Percentiles rank a stretch among this genome's conserved stretches.
Conservation (phyloP, 2,797 vertebrate genomes). For the Anniella stebbinsi region DNA sequence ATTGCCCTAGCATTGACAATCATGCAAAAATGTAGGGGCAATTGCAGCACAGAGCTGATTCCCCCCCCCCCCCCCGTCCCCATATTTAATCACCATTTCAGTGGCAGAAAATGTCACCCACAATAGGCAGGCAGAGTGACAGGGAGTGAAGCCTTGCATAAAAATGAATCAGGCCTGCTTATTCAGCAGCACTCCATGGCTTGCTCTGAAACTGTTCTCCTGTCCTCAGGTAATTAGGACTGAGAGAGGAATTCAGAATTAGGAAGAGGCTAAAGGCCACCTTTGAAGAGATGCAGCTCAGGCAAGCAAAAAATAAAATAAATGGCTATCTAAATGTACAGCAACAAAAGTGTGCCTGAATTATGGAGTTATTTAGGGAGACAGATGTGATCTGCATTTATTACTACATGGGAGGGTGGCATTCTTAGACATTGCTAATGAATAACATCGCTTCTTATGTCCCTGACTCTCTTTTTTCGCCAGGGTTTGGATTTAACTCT, state of each 20-base stretch:
- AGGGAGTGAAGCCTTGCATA: neutral
- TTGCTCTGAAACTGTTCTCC: neutral
- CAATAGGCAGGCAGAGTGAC: conserved; percentile 10
- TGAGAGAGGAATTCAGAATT: neutral
- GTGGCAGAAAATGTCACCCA: conserved; percentile 21
- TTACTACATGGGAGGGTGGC: neutral
- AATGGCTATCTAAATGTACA: neutral
- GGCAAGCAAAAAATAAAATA: neutral
- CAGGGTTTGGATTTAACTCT: conserved; percentile 3
- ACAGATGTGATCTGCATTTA: neutral
- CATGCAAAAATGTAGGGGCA: conserved; percentile 10
- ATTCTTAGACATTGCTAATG: neutral
- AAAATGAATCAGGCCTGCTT: conserved; percentile 14
- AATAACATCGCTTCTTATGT: neutral
- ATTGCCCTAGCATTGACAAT: neutral
- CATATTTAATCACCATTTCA: neutral
- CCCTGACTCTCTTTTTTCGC: neutral
- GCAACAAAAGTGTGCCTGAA: neutral
- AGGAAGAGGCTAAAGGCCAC: neutral
- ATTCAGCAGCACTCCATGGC: neutral
- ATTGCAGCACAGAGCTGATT: neutral
- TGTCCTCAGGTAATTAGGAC: neutral
- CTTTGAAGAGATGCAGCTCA: neutral
- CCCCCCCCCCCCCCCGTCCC: neutral
- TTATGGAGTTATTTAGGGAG: neutral